Conservation (phyloP, 1,140 invertebrate genomes). For the Zaprionus ornatus region DNA sequence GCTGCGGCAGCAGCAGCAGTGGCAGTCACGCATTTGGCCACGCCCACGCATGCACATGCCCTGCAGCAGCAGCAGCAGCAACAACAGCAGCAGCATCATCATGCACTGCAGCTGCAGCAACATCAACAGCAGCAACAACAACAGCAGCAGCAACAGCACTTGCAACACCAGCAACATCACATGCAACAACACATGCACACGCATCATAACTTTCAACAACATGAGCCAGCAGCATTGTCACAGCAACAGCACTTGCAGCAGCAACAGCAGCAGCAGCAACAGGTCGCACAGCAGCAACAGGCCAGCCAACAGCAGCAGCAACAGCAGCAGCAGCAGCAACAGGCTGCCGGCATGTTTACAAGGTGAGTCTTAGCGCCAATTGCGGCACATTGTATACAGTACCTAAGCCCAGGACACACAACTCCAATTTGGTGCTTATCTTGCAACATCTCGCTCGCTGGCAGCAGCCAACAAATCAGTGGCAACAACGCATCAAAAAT, state of each 20-base stretch:
- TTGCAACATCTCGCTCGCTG: conserved; percentile 18
- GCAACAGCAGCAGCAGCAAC: conserved; percentile 37
- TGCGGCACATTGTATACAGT: conserved; percentile 32
- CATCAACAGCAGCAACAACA: conserved; percentile 69
- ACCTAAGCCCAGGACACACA: conserved; percentile 20
- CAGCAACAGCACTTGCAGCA: conserved; percentile 62
- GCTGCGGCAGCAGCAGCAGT: conserved; percentile 43
- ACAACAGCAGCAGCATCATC: conserved; percentile 44
- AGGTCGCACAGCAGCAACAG: conserved; percentile 37
- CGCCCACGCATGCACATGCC: conserved; percentile 54
- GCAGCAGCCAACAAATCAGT: conserved; percentile 44
- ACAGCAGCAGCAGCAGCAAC: conserved; percentile 59
- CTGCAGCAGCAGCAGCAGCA: conserved; percentile 56
- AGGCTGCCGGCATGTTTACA: conserved; percentile 76
- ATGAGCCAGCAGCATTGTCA: conserved; percentile 59
- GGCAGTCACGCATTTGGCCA: conserved; percentile 59
- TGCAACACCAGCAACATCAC: conserved; percentile 70
- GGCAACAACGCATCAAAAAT: conserved; percentile 59
- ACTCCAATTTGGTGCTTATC: conserved; percentile 36
- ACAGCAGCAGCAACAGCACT: conserved; percentile 62
- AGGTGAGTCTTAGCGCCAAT: conserved; percentile 81
- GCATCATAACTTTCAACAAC: conserved; percentile 76
- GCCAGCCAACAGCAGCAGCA: conserved; percentile 59
- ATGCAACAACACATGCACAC: conserved; percentile 73
- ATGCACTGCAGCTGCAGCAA: conserved; percentile 54